phyloP scores from a whole-genome alignment of 2,888 invertebrate species.

The Sarcophaga subvicina region DNA sequence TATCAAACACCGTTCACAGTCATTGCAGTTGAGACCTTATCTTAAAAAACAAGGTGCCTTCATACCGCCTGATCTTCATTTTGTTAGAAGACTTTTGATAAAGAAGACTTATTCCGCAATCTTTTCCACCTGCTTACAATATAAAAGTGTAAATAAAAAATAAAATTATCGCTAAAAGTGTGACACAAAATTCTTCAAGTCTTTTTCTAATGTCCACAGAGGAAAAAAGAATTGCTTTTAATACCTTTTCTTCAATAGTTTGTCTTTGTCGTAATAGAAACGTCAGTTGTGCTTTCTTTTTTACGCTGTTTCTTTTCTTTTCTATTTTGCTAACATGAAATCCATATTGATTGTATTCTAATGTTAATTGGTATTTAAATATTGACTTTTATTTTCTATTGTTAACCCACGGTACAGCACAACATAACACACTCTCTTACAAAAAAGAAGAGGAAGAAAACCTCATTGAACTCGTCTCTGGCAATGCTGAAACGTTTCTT shows the following conservation, averaged over 20 bases:
- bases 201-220: not conserved
- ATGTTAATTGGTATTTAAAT: conserved; percentile 59
- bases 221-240: not conserved
- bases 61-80: too few species aligned
- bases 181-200: not conserved
- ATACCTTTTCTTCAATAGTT: not conserved
- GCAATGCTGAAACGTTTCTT: too few species aligned
- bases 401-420: not conserved
- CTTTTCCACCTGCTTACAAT: too few species aligned
- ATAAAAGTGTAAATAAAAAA: too few species aligned
- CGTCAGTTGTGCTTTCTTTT: not conserved
- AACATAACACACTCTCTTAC: not conserved
- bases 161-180: too few species aligned
- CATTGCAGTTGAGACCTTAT: too few species aligned
- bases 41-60: too few species aligned
- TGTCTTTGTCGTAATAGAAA: conserved; percentile 1
- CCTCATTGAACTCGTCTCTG: too few species aligned
- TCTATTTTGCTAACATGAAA: not conserved
- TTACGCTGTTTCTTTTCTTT: not conserved
- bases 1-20: too few species aligned
- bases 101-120: too few species aligned
- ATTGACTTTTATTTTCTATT: conserved; percentile 50
- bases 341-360: not conserved
- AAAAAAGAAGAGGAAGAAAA: too few species aligned
- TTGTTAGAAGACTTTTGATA: too few species aligned